Evolutionary conservation across 2,113 vertebrate species (phyloP).

Genomic region (Helogale parvula): DNA sequence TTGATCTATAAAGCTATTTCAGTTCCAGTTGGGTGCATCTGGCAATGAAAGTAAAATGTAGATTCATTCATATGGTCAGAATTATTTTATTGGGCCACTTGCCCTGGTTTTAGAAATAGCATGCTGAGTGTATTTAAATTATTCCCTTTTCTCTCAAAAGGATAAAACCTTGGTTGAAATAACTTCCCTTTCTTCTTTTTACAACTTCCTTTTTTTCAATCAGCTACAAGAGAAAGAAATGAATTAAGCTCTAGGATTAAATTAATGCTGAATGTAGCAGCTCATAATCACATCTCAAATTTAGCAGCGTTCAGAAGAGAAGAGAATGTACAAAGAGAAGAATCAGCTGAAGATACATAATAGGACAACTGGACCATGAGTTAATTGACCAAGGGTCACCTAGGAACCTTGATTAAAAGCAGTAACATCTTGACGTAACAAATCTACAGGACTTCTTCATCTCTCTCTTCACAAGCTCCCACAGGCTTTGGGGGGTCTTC

Average conservation of each 20-base stretch:
- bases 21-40: not conserved
- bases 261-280: conserved; percentile 69
- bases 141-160: conserved; percentile 47
- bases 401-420: conserved; percentile 82
- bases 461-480: conserved; percentile 72
- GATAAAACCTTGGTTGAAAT: conserved; percentile 62
- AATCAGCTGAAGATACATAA: conserved; percentile 75
- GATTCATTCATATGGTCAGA: conserved; percentile 7
- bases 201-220: not conserved
- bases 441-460: conserved; percentile 80
- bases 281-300: conserved; percentile 80
- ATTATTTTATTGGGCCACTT: conserved; percentile 59
- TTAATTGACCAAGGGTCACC: conserved; percentile 83
- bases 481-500: conserved; percentile 83
- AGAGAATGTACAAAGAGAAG: conserved; percentile 36
- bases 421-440: conserved; percentile 84
- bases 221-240: conserved; percentile 36
- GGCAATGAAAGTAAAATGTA: not conserved
- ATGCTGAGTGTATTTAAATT: conserved; percentile 40
- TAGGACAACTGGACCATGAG: conserved; percentile 78
- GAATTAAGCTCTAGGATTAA: conserved; percentile 54
- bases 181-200: not conserved
- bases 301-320: not conserved
- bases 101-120: conserved; percentile 52
- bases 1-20: conserved; percentile 8